phyloP scores from a whole-genome alignment of 2,888 invertebrate genomes.

The Tribolium freemani region DNA sequence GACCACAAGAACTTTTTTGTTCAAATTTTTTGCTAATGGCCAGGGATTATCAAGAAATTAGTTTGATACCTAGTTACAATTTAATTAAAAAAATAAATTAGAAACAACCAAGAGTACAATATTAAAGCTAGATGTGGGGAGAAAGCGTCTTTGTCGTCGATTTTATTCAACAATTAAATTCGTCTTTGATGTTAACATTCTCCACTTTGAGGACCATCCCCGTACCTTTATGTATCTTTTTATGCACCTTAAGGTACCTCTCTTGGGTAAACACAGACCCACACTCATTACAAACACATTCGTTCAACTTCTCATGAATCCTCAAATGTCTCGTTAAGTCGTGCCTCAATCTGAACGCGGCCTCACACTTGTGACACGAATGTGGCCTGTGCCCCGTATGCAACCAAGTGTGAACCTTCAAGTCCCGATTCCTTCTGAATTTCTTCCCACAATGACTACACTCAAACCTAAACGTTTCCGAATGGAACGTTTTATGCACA shows the following conservation, averaged over 20 bases:
- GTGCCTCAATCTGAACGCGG: slow-evolving; percentile 68
- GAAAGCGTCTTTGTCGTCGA: too few relatives aligned
- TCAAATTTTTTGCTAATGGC: too few relatives aligned
- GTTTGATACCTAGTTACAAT: too few relatives aligned
- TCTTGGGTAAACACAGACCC: slow-evolving; percentile 68
- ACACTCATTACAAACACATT: slow-evolving; percentile 66
- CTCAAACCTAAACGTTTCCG: slow-evolving; percentile 58
- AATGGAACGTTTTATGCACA: slow-evolving; percentile 56
- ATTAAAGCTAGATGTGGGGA: too few relatives aligned
- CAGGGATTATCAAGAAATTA: too few relatives aligned
- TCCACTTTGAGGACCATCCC: not conserved
- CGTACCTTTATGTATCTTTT: slow-evolving; percentile 26
- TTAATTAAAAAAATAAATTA: too few relatives aligned
- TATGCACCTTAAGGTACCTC: slow-evolving; percentile 65
- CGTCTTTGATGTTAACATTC: too few relatives aligned
- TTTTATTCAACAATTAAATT: too few relatives aligned
- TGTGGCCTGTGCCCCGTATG: slow-evolving; percentile 73
- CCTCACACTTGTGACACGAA: slow-evolving; percentile 70
- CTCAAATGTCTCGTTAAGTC: slow-evolving; percentile 66
- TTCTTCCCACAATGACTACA: slow-evolving; percentile 71
- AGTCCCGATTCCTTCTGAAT: slow-evolving; percentile 71
- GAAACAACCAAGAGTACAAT: too few relatives aligned
- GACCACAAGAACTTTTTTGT: too few relatives aligned
- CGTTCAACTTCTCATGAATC: slow-evolving; percentile 63
- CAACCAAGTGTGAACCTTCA: slow-evolving; percentile 71